Conservation (phyloP, 2,113 vertebrate species). For the Lethenteron reissneri region DNA sequence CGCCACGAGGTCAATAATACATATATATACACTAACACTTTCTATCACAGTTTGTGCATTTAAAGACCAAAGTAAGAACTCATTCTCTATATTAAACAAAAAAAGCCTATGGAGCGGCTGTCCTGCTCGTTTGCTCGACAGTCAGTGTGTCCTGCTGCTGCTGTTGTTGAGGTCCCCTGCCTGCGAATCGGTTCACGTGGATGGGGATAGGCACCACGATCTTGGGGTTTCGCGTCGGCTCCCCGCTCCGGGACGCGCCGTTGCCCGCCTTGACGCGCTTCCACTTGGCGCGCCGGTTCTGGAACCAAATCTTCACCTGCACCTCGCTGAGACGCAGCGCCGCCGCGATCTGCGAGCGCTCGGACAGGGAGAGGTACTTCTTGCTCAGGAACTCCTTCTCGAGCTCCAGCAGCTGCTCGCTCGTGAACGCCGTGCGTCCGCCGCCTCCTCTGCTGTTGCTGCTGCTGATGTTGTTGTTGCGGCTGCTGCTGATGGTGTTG, state of each 20-base stretch:
- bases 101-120: too few relatives aligned
- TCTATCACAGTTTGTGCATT: too few relatives aligned
- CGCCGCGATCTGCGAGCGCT: constrained; percentile 93
- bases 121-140: too few relatives aligned
- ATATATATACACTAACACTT: too few relatives aligned
- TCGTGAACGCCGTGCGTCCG: constrained; percentile 85
- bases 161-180: constrained; percentile 16
- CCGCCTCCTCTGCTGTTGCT: constrained; percentile 35
- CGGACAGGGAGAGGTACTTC: constrained; percentile 89
- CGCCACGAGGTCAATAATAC: too few relatives aligned
- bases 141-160: too few relatives aligned
- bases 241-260: constrained; percentile 86
- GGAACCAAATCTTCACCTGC: constrained; percentile 99
- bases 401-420: constrained; percentile 89
- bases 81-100: too few relatives aligned
- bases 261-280: constrained; percentile 95
- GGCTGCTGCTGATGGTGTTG: too few relatives aligned
- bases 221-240: constrained; percentile 83
- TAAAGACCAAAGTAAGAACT: too few relatives aligned
- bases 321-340: constrained; percentile 94
- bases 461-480: not conserved
- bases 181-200: constrained; percentile 90
- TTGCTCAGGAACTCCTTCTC: constrained; percentile 98
- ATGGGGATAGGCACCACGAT: constrained; percentile 95
- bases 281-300: constrained; percentile 95